Conservation (phyloP, 2,888 invertebrate species). For the Synanthedon andrenaeformis region DNA sequence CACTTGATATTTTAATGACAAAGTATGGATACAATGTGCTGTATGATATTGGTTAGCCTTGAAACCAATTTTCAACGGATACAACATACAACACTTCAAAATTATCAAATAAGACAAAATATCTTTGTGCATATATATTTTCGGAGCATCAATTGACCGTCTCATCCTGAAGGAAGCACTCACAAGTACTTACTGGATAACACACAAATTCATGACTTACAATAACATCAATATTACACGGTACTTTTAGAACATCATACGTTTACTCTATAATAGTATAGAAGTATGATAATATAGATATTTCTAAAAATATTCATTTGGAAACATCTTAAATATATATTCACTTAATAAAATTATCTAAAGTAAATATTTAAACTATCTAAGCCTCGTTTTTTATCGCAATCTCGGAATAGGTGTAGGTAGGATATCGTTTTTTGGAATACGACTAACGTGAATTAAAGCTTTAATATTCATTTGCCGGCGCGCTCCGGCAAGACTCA, state of each 20-base stretch:
- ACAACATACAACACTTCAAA: not conserved
- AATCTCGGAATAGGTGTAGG: not conserved
- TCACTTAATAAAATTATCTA: not conserved
- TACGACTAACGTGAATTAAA: conserved; percentile 13
- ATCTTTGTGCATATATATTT: not conserved
- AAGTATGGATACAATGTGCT: not conserved
- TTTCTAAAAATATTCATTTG: conserved; percentile 13
- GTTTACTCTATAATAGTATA: conserved; percentile 9
- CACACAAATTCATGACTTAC: conserved; percentile 10
- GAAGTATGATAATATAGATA: conserved; percentile 5
- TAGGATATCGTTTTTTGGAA: conserved; percentile 7
- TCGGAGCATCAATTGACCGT: conserved; percentile 29
- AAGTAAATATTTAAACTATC: not conserved
- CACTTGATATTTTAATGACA: not conserved
- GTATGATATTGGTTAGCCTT: not conserved
- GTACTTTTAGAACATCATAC: conserved; percentile 10
- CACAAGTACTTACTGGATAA: conserved; percentile 9
- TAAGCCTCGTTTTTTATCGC: not conserved
- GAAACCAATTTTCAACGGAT: not conserved
- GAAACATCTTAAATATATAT: conserved; percentile 7
- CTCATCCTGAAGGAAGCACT: conserved; percentile 16
- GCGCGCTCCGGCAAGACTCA: conserved; percentile 48
- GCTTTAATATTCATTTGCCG: conserved; percentile 37
- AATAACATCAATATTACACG: not conserved
- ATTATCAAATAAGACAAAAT: not conserved